Evolutionary conservation across 1,140 invertebrate genomes (phyloP).

Genomic region (Lordiphosa clarofinis): DNA sequence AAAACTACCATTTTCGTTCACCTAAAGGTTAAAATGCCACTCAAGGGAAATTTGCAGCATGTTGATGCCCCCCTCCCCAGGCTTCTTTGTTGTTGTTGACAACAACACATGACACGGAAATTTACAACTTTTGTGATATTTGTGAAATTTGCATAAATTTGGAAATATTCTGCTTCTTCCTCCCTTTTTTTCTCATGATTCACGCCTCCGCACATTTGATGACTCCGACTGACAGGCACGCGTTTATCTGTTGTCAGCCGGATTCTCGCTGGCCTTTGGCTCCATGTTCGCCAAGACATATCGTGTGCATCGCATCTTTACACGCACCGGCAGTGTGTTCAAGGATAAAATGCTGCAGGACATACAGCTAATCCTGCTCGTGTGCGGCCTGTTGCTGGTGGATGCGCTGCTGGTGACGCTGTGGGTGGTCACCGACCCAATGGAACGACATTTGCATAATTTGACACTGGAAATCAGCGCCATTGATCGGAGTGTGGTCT

Average conservation of each 20-base stretch:
- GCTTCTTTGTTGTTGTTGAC: constrained; percentile 9
- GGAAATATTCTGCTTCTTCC: not conserved
- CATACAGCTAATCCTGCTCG: constrained; percentile 89
- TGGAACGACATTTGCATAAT: constrained; percentile 91
- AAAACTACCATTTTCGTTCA: too few species aligned
- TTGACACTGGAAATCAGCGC: constrained; percentile 89
- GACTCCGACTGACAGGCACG: constrained; percentile 83
- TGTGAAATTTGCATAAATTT: constrained; percentile 59
- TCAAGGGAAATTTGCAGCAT: constrained; percentile 63
- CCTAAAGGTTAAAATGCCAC: constrained; percentile 40
- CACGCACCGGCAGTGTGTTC: constrained; percentile 82
- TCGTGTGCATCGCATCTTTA: constrained; percentile 92
- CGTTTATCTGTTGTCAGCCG: constrained; percentile 92
- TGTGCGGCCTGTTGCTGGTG: constrained; percentile 88
- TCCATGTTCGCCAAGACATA: constrained; percentile 96
- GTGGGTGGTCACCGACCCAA: constrained; percentile 91
- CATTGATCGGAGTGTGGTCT: constrained; percentile 88
- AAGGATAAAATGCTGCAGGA: constrained; percentile 89
- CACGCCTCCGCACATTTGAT: too few species aligned
- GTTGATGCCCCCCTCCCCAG: constrained; percentile 8
- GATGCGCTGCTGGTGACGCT: constrained; percentile 89
- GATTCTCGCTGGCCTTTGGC: constrained; percentile 92
- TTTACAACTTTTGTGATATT: constrained; percentile 68
- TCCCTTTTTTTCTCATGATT: too few species aligned
- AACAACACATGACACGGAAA: constrained; percentile 52